Conservation (phyloP, 2,113 vertebrate species). For the Sander lucioperca region DNA sequence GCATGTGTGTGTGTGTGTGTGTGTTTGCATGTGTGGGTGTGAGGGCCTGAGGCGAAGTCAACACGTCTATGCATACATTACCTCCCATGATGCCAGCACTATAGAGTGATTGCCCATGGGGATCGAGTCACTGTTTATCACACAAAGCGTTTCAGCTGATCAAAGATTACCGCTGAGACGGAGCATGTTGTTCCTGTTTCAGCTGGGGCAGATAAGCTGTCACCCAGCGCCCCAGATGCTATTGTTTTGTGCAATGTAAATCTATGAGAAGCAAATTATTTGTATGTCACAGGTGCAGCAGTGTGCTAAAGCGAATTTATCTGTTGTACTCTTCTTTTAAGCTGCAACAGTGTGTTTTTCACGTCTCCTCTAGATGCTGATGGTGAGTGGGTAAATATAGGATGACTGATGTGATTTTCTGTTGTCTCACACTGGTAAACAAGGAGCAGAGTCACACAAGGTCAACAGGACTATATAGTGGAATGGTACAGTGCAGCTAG, state of each 20-base stretch:
- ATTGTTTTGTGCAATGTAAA: slow-evolving; percentile 56
- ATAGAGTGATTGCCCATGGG: slow-evolving; percentile 76
- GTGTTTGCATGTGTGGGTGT: slow-evolving; percentile 12
- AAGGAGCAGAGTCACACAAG: slow-evolving; percentile 15
- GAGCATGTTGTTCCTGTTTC: slow-evolving; percentile 71
- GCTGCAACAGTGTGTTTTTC: not conserved
- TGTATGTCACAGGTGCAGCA: slow-evolving; percentile 66
- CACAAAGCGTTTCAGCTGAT: slow-evolving; percentile 74
- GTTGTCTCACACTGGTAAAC: slow-evolving; percentile 11
- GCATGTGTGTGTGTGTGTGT: slow-evolving; percentile 22
- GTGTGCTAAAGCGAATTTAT: slow-evolving; percentile 50
- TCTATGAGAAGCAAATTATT: slow-evolving; percentile 63
- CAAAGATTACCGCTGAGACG: slow-evolving; percentile 74
- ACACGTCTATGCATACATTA: slow-evolving; percentile 76
- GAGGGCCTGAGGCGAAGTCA: slow-evolving; percentile 59
- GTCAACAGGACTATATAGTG: not conserved
- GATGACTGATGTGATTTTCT: slow-evolving; percentile 29
- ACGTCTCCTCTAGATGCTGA: slow-evolving; percentile 19
- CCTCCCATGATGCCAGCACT: slow-evolving; percentile 74
- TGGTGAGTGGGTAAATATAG: not conserved
- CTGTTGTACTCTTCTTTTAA: slow-evolving; percentile 7
- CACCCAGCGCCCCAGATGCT: slow-evolving; percentile 66
- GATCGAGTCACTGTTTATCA: slow-evolving; percentile 78
- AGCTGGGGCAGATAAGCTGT: slow-evolving; percentile 70
- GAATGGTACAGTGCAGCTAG: not conserved